Evolutionary conservation across 2,797 vertebrate species (phyloP), one percentile per base, ranked within the genome.

Genomic region (Vireo griseus): DNA sequence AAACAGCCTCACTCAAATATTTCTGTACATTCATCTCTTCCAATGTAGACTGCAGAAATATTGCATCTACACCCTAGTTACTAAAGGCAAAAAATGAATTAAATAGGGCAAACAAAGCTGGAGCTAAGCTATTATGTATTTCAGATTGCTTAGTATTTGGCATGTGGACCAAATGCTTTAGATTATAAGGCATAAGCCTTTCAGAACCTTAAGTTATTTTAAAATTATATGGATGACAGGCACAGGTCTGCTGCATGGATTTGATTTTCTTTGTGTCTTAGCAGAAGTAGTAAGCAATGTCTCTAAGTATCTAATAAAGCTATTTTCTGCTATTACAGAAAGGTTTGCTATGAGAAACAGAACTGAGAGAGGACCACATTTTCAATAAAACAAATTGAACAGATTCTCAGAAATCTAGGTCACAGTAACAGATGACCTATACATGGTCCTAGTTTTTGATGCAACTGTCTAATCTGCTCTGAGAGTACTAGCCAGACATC

Each of bases 361-460:
- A 97, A 97, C 97, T 97, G 97, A 98, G 91, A 96, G 45, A 92
- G 93, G 72, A 72, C 94, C 91, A 85, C 83, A 69, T 95, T 94
- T 97, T 97, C 98, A 97, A 95, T 59, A 95, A 98, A 97, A 98
- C 98, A 97, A 98, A 98, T 97, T 97, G 97, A 98, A 96, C 96
- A 97, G 98, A 97, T 98, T 98, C 97, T 97, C 73, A 96, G 97
- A 98, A 98, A 98, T 98, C 98, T 98, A 98, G 98, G 98, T 98
- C 98, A 98, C 96, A 96, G 96, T 97, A 97, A 97, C 97, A 98
- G 97, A 98, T 98, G 98, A 98, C 96, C 97, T 95, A 97, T 98
- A 97, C 94, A 45, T 94, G 96, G 97, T 97, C 98, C 97, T 96
- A 93, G 88, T 97, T 97, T 98, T 98, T 97, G 96, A 98, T 97